Conservation (phyloP, 1,140 invertebrate species). For the Pseudobourletiella spinata region DNA sequence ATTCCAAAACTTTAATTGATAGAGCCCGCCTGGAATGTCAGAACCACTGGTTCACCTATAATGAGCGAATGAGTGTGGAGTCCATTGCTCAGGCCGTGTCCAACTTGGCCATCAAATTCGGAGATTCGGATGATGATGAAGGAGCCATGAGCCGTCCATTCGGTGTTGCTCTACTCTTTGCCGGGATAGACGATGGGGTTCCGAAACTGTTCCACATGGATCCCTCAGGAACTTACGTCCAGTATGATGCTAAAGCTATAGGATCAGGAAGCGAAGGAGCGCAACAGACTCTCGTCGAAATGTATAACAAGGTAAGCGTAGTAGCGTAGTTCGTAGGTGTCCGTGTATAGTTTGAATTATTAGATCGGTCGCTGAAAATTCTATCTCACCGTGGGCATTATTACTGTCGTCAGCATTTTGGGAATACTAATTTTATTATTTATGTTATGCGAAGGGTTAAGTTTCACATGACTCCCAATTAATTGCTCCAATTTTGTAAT, state of each 20-base stretch:
- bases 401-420: too few species aligned
- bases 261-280: constrained; percentile 98
- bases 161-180: constrained; percentile 91
- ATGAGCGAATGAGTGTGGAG: constrained; percentile 93
- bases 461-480: too few species aligned
- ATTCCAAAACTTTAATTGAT: constrained; percentile 90
- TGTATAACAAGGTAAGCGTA: constrained; percentile 61
- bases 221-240: constrained; percentile 92
- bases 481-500: too few species aligned
- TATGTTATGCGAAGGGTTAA: too few species aligned
- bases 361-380: background rate
- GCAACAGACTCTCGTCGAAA: constrained; percentile 88
- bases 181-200: constrained; percentile 74
- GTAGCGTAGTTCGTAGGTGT: background rate
- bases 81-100: constrained; percentile 96
- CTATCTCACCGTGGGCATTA: too few species aligned
- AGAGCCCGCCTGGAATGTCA: constrained; percentile 90
- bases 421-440: too few species aligned
- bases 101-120: constrained; percentile 96
- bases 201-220: constrained; percentile 95
- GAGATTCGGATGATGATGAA: constrained; percentile 90
- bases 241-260: constrained; percentile 98
- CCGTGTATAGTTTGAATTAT: constrained; percentile 1
- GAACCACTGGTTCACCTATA: constrained; percentile 97
- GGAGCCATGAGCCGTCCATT: constrained; percentile 97